Evolutionary conservation across 1,140 invertebrate species (phyloP).

Genomic region (Sycophila sp.): DNA sequence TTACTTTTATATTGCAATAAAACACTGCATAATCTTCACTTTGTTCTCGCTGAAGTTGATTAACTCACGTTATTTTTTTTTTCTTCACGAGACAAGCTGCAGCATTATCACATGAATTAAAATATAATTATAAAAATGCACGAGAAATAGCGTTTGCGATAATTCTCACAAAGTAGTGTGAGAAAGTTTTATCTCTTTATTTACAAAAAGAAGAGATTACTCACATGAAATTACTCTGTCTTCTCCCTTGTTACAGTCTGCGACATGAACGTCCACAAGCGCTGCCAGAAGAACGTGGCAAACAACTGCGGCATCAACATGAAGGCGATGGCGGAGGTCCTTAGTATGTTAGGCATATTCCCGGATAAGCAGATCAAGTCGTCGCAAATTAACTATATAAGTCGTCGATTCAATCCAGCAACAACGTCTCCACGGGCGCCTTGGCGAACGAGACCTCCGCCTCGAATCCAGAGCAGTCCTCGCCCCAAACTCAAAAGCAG

Average conservation of each 20-base stretch:
- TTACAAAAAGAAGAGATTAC: background rate
- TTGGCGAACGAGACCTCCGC: constrained; percentile 36
- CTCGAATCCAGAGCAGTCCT: constrained; percentile 30
- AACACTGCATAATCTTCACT: too few species aligned
- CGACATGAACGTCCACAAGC: constrained; percentile 97
- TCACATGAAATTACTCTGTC: background rate
- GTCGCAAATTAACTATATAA: constrained; percentile 65
- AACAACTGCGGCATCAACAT: constrained; percentile 99
- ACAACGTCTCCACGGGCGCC: constrained; percentile 33
- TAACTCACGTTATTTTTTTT: too few species aligned
- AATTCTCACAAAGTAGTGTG: background rate
- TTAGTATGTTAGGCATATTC: constrained; percentile 90
- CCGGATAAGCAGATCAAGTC: constrained; percentile 83
- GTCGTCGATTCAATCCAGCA: constrained; percentile 25
- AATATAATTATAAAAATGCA: too few species aligned
- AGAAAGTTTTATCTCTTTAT: background rate
- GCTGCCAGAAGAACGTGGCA: constrained; percentile 98
- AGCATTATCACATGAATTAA: too few species aligned
- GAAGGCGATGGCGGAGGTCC: constrained; percentile 93
- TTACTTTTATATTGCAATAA: too few species aligned
- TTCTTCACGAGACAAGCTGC: too few species aligned
- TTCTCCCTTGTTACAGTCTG: constrained; percentile 86
- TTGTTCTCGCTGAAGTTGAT: too few species aligned
- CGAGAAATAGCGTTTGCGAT: too few species aligned
- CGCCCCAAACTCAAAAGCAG: constrained; percentile 35